Conservation (phyloP, 2,888 invertebrate genomes). For the Pyrochroa serraticornis region DNA sequence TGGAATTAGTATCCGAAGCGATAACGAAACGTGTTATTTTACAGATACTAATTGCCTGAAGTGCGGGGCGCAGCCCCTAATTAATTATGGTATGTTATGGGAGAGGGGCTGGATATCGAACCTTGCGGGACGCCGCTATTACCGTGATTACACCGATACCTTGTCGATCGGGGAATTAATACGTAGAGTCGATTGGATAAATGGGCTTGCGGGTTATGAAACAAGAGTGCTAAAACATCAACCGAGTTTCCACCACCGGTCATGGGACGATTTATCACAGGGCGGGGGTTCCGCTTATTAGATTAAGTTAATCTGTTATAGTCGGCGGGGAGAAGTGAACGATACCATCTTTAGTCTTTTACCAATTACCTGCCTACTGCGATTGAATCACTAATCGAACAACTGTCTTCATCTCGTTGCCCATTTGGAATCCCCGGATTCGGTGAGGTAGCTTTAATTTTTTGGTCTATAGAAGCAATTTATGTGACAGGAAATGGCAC, state of each 20-base stretch:
- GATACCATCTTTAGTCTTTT: conserved; percentile 48
- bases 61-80: background rate
- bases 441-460: too few relatives aligned
- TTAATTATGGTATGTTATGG: background rate
- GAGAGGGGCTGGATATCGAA: background rate
- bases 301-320: conserved; percentile 52
- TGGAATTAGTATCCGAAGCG: conserved; percentile 44
- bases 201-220: conserved; percentile 3
- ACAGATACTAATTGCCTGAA: conserved; percentile 31
- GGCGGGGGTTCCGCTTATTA: conserved; percentile 50
- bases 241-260: conserved; percentile 31
- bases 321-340: conserved; percentile 43
- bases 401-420: conserved; percentile 26
- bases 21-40: conserved; percentile 45
- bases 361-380: conserved; percentile 51
- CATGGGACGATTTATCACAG: conserved; percentile 45
- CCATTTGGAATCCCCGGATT: conserved; percentile 10
- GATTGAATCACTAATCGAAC: conserved; percentile 39
- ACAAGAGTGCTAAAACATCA: conserved; percentile 36
- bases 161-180: too few relatives aligned
- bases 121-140: too few relatives aligned
- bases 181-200: too few relatives aligned
- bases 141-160: too few relatives aligned
- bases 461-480: too few relatives aligned
- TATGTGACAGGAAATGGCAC: too few relatives aligned